Evolutionary conservation across 1,140 invertebrate genomes (phyloP), one percentile per base, ranked within the genome.

Genomic region (Rhizoglyphus robini): DNA sequence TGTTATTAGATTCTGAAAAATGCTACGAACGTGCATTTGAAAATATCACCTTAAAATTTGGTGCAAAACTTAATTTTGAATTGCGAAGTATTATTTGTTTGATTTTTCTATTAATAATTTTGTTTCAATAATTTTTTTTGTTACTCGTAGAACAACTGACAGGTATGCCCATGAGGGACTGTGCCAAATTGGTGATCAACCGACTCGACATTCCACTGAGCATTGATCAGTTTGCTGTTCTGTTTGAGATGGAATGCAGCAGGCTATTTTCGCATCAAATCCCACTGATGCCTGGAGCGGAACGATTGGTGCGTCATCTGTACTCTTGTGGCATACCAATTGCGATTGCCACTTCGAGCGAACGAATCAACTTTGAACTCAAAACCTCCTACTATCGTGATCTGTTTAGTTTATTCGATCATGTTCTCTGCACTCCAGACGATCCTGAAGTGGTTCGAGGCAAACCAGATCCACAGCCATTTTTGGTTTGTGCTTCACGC

Each of bases 391-490:
- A 62, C 4, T 25, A 62, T 46, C 15, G 30, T 20, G 61, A 68
- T 4, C 8, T 65, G 5, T 66, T 69, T 15, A 49, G 62, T 34
- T 62, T 59, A 25, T 69, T 69, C 49, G 49, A 68, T 34, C 67
- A 68, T 20, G 59, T 68, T 38, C 49, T 69, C 15, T 49, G 58
- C 15, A 62, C 62, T n/a, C 13, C 38, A 8, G 57, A 54, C 15
- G 67, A 69, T 63, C 67, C 68, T n/a, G 68, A 69, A 47, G 49
- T 69, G 20, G 63, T 18, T 5, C 25, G n/a, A 13, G 63, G 67
- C 23, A 69, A 69, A 65, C 68, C 68, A 15, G 61, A 59, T 64
- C 68, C 68, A 3, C 63, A 69, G 20, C 32, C 64, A 36, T 69
- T 65, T 62, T 27, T 68, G 15, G 58, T 68, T 18, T n/a, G 25